A percentile compares a stretch with the other conserved stretches of the same genome.
Conservation (phyloP, 92 coral and sea anemone species). For the Porites lobata region DNA sequence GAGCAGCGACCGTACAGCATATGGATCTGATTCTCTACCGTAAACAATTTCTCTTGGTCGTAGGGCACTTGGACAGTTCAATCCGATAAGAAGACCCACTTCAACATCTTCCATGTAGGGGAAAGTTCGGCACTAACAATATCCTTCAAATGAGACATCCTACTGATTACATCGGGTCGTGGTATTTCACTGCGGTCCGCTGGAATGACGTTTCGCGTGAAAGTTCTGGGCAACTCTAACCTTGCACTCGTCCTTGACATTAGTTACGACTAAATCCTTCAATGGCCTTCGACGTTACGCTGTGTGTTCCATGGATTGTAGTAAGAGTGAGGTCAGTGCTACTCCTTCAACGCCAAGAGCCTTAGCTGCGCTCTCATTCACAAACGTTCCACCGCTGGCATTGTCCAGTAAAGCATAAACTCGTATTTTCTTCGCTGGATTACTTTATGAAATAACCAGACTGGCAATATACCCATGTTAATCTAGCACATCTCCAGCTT, state of each 20-base stretch:
- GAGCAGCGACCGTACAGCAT: too few species aligned
- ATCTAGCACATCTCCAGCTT: too few species aligned
- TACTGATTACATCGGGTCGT: constrained; percentile 42
- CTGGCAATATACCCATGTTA: too few species aligned
- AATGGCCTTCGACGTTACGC: constrained; percentile 10
- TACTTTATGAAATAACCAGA: too few species aligned
- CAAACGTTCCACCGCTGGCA: constrained; percentile 75
- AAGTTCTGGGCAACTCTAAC: constrained; percentile 54
- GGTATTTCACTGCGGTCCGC: constrained; percentile 64
- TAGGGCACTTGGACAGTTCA: constrained; percentile 54
- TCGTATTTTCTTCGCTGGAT: background rate
- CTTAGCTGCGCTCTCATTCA: constrained; percentile 44
- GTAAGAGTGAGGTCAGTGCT: constrained; percentile 32
- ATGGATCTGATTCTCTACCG: too few species aligned
- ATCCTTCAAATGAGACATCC: constrained; percentile 60
- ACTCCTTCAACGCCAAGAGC: too few species aligned
- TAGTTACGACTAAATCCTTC: constrained; percentile 38
- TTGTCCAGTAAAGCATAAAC: constrained; percentile 79
- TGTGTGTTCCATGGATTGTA: constrained; percentile 66
- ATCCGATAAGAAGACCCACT: constrained; percentile 56
- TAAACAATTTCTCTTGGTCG: constrained; percentile 20
- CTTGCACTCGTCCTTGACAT: background rate
- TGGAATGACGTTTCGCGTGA: constrained; percentile 60
- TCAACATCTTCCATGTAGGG: constrained; percentile 68
- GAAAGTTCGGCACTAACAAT: constrained; percentile 50